These are phyloP conservation scores for Lottia gigantea DNA, from an alignment of 2,888 invertebrate genomes.

Conservation along the genomic window DNA sequence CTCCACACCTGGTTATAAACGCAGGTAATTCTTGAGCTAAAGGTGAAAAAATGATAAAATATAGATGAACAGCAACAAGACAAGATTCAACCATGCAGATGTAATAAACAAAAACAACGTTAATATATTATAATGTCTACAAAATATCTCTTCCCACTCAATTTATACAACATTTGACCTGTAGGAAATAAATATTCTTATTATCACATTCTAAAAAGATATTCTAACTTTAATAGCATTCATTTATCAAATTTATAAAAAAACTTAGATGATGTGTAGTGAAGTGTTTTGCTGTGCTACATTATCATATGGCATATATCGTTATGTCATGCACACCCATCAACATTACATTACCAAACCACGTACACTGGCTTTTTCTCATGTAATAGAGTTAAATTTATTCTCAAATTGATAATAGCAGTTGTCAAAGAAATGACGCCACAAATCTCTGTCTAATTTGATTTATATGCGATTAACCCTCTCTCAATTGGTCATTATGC, in stretches of 20 bases:
- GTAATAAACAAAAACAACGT: neutral
- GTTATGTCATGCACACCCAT: no score
- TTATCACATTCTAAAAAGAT: neutral
- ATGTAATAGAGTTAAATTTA: neutral
- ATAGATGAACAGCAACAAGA: neutral
- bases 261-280: no score
- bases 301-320: no score
- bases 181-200: neutral
- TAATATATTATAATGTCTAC: neutral
- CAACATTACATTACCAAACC: no score
- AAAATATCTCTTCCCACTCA: neutral
- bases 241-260: no score
- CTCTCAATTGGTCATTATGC: no score
- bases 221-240: no score
- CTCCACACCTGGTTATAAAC: no score
- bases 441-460: neutral
- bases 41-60: neutral
- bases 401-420: neutral
- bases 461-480: no score
- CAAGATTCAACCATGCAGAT: conserved; percentile 3
- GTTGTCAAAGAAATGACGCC: neutral
- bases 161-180: conserved; percentile 2
- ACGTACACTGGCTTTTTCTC: no score
- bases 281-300: no score
- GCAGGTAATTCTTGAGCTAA: no score